phyloP scores from a whole-genome alignment of 2,888 invertebrate genomes.

The Apotomis turbidana region DNA sequence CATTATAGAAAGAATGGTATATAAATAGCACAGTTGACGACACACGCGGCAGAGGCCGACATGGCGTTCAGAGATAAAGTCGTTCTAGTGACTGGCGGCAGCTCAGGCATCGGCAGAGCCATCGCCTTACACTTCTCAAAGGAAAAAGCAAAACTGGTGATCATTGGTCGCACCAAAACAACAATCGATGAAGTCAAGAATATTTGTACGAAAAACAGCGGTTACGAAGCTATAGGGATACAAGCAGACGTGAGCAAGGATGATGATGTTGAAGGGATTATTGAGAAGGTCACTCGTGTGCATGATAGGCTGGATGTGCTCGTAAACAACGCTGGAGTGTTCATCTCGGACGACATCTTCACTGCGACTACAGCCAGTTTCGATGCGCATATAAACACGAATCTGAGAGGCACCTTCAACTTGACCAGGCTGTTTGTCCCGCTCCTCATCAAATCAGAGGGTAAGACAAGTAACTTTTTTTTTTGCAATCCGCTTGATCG shows the following conservation, averaged over 20 bases:
- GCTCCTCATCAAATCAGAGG: conserved; percentile 86
- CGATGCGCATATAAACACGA: conserved; percentile 91
- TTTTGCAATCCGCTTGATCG: too few species aligned
- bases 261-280: conserved; percentile 84
- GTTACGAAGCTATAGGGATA: conserved; percentile 74
- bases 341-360: conserved; percentile 89
- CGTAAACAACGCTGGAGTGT: conserved; percentile 91
- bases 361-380: conserved; percentile 89
- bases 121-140: conserved; percentile 42
- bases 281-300: conserved; percentile 85
- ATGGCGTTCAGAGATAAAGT: conserved; percentile 43
- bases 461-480: conserved; percentile 7
- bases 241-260: conserved; percentile 86
- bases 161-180: conserved; percentile 38
- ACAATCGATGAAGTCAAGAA: conserved; percentile 36
- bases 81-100: conserved; percentile 43
- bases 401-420: conserved; percentile 88
- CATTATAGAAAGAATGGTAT: conserved; percentile 28
- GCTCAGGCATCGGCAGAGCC: conserved; percentile 43
- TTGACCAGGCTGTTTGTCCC: conserved; percentile 91
- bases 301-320: conserved; percentile 88
- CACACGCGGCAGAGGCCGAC: not conserved
- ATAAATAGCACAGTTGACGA: conserved; percentile 3
- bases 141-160: conserved; percentile 40
- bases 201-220: conserved; percentile 45